Evolutionary conservation across 2,797 vertebrate species (phyloP), one percentile per base, ranked within the genome.

Genomic region (Poliocrania exsul): DNA sequence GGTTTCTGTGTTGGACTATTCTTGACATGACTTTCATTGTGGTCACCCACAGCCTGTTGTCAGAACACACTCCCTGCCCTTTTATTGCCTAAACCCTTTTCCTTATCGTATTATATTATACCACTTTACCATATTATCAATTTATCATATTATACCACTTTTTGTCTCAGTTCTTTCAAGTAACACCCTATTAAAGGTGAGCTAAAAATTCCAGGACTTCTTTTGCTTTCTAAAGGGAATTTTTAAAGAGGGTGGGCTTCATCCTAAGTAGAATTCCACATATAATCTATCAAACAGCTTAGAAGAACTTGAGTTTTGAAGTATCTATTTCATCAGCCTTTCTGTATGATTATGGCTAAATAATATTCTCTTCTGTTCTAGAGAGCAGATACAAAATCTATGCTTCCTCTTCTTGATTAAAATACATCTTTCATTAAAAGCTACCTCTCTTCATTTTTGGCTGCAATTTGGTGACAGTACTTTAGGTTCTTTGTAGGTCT

Each of bases 381-480:
- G 25, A 35, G 18, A 37, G 40, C 42, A 81, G 40, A 23, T 78
- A 56, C 38, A 62, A 80, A 77, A 70, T 31, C 50, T 10, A 28
- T 53, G 37, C 73, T 88, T 90, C 72, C 33, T 37, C 33, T 57
- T 51, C 44, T 53, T 86, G 77, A 94, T 92, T 88, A 88, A 92
- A 94, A 74, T n/a, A 16, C 15, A 70, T 8, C 61, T 24, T 20
- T 81, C 54, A 50, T 81, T 66, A 86, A 64, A 70, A 81, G 10
- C 25, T 33, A 16, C 24, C 9, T 78, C 44, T 65, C 46, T 31
- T 49, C 10, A 4, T 51, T 44, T 61, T 17, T 44, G 16, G 42
- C 21, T 18, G 19, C 5, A 9, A 38, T 71, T 84, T 73, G 29
- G 51, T 81, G 53, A 16, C 10, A 31, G 16, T 49, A 62, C 37